Base-by-base conservation (phyloP, 2,888 invertebrate species). In the Apotomis betuletana region DNA sequence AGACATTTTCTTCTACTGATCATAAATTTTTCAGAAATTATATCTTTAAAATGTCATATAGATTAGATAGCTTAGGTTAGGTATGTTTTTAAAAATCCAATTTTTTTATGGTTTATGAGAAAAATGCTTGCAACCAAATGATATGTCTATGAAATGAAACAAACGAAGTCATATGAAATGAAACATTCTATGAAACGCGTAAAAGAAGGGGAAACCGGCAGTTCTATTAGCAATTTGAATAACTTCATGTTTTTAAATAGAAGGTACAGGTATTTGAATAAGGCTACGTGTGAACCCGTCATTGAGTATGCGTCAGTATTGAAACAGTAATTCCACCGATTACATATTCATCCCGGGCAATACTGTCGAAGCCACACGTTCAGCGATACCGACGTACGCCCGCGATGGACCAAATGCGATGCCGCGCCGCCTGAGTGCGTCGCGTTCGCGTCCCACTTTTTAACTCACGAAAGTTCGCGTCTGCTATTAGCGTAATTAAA, bases 401-500 rank as follows among this genome's bases (percentile, higher is more conserved):
- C 51, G 27, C 38, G 67, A 73, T 76, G 76, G 78, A 81, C 84
- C 80, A 83, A 84, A 86, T 82, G 79, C 81, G 80, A 83, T 85
- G 88, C 81, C 80, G 82, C 84, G 85, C 85, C 85, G 83, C 83
- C 83, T 84, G 82, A 83, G 83, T 83, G 80, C 83, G 82, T 87
- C 84, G 85, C 87, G 92, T 86, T 87, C 84, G 85, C 87, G 92
- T 86, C 90, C 91, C 88, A 92, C 86, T 92, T 91, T 67, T 68
- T 68, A 85, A 81, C 89, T 81, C 79, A 82, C 79, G 84, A 84
- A 87, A 88, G 85, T 87, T 87, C 83, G 85, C 85, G 82, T 83
- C 75, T 77, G 90, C 92, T 92, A 91, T 92, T 92, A 92, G 90
- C 90, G 87, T 90, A 91, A 92, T 92, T 92, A 92, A 92, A 92